Evolutionary conservation across 2,888 invertebrate genomes (phyloP).

Genomic region (Melieria crassipennis): DNA sequence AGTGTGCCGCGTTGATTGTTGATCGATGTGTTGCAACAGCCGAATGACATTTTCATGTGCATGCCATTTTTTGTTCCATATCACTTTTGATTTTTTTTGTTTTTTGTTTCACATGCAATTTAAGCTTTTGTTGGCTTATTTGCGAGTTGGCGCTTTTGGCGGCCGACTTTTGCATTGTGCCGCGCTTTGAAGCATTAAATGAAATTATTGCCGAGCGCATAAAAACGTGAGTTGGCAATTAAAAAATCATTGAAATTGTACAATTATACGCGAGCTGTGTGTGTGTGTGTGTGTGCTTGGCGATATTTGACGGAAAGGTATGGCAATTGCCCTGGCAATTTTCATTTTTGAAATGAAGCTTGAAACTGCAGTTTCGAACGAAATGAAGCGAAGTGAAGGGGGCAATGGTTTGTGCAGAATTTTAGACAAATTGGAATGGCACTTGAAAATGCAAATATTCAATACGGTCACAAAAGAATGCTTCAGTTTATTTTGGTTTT

Average conservation of each 20-base stretch:
- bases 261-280: neutral
- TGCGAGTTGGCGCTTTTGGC: too few relatives aligned
- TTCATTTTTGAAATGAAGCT: too few relatives aligned
- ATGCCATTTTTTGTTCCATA: neutral
- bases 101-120: slow-evolving; percentile 5
- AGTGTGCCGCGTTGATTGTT: slow-evolving; percentile 2
- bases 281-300: slow-evolving; percentile 1
- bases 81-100: neutral
- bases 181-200: too few relatives aligned
- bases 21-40: slow-evolving; percentile 4
- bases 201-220: neutral
- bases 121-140: neutral
- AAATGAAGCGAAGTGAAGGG: too few relatives aligned
- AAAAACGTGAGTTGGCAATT: slow-evolving; percentile 27
- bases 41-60: slow-evolving; percentile 1
- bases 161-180: too few relatives aligned
- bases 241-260: slow-evolving; percentile 7
- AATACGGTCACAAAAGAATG: too few relatives aligned
- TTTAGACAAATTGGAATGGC: too few relatives aligned
- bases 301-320: slow-evolving; percentile 16
- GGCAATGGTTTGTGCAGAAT: too few relatives aligned
- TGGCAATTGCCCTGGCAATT: neutral
- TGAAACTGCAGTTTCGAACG: too few relatives aligned
- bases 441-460: too few relatives aligned
- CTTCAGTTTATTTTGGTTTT: too few relatives aligned